Evolutionary conservation across 2,113 vertebrate genomes (phyloP).

Genomic region (Pithys albifrons): DNA sequence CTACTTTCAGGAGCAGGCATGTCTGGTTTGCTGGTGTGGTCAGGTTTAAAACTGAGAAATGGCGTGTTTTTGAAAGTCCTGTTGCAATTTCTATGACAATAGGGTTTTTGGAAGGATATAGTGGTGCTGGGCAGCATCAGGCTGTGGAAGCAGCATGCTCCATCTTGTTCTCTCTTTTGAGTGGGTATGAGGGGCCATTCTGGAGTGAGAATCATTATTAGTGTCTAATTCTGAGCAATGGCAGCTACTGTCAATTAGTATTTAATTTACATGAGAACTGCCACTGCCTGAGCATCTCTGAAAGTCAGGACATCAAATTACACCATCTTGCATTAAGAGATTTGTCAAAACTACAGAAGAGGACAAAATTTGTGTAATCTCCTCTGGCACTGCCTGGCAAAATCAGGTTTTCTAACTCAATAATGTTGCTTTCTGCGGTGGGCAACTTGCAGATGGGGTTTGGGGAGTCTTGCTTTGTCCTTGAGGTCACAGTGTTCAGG

Average conservation of each 20-base stretch:
- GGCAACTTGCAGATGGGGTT: not conserved
- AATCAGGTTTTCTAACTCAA: not conserved
- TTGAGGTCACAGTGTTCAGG: rapidly evolving
- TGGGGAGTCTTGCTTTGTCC: not conserved
- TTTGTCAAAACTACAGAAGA: not conserved
- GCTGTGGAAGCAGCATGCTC: rapidly evolving
- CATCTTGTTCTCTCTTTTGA: not conserved
- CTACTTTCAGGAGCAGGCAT: not conserved
- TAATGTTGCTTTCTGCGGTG: not conserved
- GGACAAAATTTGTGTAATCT: not conserved
- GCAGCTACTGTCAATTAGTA: not conserved
- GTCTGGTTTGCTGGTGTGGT: not conserved
- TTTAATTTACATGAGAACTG: not conserved
- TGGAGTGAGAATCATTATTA: not conserved
- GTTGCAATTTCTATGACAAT: not conserved
- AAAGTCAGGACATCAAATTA: not conserved
- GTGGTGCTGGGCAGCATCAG: not conserved
- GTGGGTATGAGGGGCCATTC: not conserved
- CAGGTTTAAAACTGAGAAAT: not conserved
- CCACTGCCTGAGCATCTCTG: not conserved
- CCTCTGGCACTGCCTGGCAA: not conserved
- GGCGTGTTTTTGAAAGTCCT: not conserved
- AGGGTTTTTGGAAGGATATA: not conserved
- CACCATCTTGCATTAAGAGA: not conserved
- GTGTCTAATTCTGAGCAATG: not conserved